Base-by-base conservation (phyloP, 2,888 invertebrate species). In the Drosophila infuscata region DNA sequence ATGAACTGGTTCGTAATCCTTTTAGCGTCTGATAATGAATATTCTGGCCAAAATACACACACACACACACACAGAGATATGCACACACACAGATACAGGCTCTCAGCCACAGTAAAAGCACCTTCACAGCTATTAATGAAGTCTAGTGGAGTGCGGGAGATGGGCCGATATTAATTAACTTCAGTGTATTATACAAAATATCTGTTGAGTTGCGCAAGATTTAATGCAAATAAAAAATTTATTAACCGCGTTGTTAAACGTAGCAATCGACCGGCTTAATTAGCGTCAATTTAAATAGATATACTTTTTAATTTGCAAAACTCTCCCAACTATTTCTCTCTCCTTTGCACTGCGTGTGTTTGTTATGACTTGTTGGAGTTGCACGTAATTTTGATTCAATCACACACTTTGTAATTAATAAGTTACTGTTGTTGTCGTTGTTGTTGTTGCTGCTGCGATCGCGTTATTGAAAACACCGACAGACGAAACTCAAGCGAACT, bases 21-120 rank as follows among this genome's bases (percentile, higher is more conserved):
- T 89, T 89, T 86, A 86, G 78, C 62, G 84, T 80, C 84, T 79
- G 82, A 78, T 85, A 85, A 85, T 89, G 89, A 85, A 87, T 84
- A 87, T 87, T 80, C 73, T 76, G 74, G 74, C 65, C 46, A 60
- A 33, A 61, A 71, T 38, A 30, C 35, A 73, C 52, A 20, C 20
- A n/a, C 30, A 17, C 36, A 30, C 59, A 36, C 12, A 38, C 41
- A 67, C 51, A 51, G 20, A 52, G 20, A 38, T 63, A 41, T 48
- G 56, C 35, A 33, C 17, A 9, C 7, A 33, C 15, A 29, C 20
- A 12, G 12, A 68, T 35, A 35, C 30, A 66, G 53, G 20, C 25
- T 43, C 20, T 17, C 32, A 35, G n/a, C 36, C 52, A 68, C 54
- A 46, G 29, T 41, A 72, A 41, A 12, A 15, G 20, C 36, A 51